phyloP scores from a whole-genome alignment of 2,797 vertebrate species.

The Microctenopoma stevenorrisi region DNA sequence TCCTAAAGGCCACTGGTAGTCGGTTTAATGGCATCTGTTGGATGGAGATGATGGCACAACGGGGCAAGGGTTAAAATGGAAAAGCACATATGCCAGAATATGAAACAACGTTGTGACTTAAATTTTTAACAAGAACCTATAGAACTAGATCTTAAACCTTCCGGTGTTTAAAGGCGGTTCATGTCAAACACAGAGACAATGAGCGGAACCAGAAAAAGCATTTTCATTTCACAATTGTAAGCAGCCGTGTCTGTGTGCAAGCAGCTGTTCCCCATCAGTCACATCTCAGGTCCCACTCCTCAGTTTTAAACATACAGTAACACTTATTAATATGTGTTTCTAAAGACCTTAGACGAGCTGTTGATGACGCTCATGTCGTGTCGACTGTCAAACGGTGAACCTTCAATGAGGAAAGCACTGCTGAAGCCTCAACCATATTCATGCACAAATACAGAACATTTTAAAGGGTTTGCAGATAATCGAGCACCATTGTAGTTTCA shows the following conservation, averaged over 20 bases:
- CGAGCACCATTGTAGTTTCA: too few species aligned
- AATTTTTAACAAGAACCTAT: slow-evolving; percentile 12
- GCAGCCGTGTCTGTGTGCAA: neutral
- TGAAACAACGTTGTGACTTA: neutral
- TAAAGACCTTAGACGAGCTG: too few species aligned
- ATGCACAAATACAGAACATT: too few species aligned
- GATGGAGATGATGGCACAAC: neutral
- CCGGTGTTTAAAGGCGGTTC: neutral
- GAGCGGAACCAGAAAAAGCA: neutral
- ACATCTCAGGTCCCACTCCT: neutral
- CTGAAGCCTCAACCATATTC: too few species aligned
- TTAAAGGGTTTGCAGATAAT: too few species aligned
- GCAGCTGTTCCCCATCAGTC: neutral
- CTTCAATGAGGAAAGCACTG: too few species aligned
- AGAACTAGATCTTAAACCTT: neutral
- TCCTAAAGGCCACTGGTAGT: slow-evolving; percentile 53
- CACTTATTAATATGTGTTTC: too few species aligned
- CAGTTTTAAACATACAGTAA: neutral
- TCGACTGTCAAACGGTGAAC: too few species aligned
- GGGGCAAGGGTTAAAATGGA: slow-evolving; percentile 26
- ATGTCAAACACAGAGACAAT: neutral
- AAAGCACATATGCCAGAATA: slow-evolving; percentile 1
- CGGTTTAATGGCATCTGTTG: slow-evolving; percentile 35
- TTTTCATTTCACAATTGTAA: neutral
- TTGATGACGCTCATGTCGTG: too few species aligned